A percentile compares a stretch with the other conserved stretches of the same genome.
These are phyloP conservation scores for Parazoanthus darwini DNA, from an alignment of 92 coral and sea anemone genomes.

Conservation along the genomic window DNA sequence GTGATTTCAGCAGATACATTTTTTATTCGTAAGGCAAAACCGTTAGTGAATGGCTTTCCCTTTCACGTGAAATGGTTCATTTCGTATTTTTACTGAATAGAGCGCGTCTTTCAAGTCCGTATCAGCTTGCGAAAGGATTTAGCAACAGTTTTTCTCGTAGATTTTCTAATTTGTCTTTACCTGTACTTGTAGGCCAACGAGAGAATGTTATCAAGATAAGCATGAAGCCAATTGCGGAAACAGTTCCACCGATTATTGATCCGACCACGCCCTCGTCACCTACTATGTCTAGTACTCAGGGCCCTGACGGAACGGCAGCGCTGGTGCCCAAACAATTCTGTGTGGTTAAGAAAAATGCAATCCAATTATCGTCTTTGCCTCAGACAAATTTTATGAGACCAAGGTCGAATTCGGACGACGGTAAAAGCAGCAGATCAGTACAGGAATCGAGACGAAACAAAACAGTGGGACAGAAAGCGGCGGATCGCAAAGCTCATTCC, in stretches of 20 bases:
- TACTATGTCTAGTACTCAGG: not conserved
- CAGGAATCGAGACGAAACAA: constrained; percentile 22
- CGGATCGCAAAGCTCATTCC: constrained; percentile 16
- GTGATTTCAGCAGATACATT: too few relatives aligned
- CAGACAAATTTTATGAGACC: constrained; percentile 48
- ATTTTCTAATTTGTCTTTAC: not conserved
- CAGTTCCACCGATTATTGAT: constrained; percentile 2
- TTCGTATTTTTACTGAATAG: too few relatives aligned
- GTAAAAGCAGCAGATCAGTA: constrained; percentile 28
- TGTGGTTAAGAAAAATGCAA: constrained; percentile 77
- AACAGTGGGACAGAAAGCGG: not conserved
- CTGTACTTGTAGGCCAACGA: constrained; percentile 31
- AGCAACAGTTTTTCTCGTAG: too few relatives aligned
- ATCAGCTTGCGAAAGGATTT: too few relatives aligned
- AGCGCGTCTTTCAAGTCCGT: too few relatives aligned
- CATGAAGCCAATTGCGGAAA: constrained; percentile 71
- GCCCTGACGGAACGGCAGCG: constrained; percentile 4
- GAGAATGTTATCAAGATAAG: constrained; percentile 66
- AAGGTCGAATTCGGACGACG: constrained; percentile 18
- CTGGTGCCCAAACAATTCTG: constrained; percentile 68
- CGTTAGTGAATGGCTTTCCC: too few relatives aligned
- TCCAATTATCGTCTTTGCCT: constrained; percentile 66
- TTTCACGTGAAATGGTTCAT: too few relatives aligned
- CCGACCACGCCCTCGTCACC: constrained; percentile 24
- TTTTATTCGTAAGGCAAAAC: too few relatives aligned